Evolutionary conservation across 1,140 invertebrate species (phyloP).

Genomic region (Heliconius eleuchia): DNA sequence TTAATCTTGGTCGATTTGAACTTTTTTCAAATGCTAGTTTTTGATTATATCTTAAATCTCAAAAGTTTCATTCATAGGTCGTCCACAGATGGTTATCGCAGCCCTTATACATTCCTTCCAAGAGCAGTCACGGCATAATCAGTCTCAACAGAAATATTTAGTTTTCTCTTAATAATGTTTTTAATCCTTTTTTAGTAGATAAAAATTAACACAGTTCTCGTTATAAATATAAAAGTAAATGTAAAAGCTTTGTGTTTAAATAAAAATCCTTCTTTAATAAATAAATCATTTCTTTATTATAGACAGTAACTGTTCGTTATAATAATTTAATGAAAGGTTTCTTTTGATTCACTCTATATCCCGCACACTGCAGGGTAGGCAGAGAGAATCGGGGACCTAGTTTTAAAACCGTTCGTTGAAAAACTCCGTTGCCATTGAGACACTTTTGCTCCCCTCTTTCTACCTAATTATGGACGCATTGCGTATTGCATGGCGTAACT

Average conservation of each 20-base stretch:
- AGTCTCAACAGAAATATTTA: slow-evolving; percentile 40
- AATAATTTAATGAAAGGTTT: too few species aligned
- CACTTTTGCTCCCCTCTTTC: too few species aligned
- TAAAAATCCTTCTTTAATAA: too few species aligned
- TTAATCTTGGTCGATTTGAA: not conserved
- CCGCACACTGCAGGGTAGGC: too few species aligned
- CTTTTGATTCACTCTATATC: too few species aligned
- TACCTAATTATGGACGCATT: too few species aligned
- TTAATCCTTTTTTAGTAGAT: not conserved
- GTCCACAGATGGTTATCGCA: slow-evolving; percentile 46
- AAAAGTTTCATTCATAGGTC: slow-evolving; percentile 49
- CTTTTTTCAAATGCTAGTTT: not conserved
- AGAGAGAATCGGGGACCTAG: too few species aligned
- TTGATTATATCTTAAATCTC: slow-evolving; percentile 44
- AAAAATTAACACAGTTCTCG: not conserved
- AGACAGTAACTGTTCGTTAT: too few species aligned
- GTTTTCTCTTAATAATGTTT: slow-evolving; percentile 23
- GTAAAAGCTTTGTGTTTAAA: not conserved
- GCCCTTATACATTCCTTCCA: slow-evolving; percentile 40
- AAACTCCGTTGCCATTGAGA: too few species aligned
- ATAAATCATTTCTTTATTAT: too few species aligned
- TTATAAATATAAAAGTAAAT: not conserved
- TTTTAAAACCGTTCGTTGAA: too few species aligned
- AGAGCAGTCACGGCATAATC: slow-evolving; percentile 44
- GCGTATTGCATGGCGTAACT: too few species aligned